A percentile compares a stretch with the other conserved stretches of the same genome.
These are phyloP conservation scores for Yponomeuta plumbellus DNA, from an alignment of 2,888 invertebrate genomes.

Conservation along the genomic window DNA sequence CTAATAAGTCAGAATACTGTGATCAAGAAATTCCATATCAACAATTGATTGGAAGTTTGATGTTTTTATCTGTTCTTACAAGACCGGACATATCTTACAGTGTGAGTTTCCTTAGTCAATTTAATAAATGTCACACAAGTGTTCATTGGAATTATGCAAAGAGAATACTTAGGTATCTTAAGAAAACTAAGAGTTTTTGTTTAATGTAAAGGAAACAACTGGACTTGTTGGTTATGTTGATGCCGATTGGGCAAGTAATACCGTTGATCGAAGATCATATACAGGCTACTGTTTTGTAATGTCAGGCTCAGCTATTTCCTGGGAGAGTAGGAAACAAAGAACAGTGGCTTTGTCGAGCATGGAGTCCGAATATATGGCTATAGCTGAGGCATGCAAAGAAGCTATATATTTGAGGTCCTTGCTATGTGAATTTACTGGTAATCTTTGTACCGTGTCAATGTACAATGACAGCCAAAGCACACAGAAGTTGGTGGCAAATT, in stretches of 20 bases:
- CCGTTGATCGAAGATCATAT: conserved; percentile 39
- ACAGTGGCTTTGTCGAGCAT: conserved; percentile 32
- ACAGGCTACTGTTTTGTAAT: conserved; percentile 29
- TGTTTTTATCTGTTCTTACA: no score
- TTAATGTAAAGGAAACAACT: not conserved
- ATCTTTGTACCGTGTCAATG: not conserved
- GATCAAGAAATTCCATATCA: no score
- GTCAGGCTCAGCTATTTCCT: conserved; percentile 29
- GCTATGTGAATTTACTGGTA: not conserved
- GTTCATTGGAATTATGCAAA: no score
- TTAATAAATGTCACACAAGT: no score
- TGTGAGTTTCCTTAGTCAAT: no score
- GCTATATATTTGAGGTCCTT: not conserved
- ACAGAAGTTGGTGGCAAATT: not conserved
- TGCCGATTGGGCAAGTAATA: conserved; percentile 13
- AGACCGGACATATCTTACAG: no score
- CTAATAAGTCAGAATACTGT: no score
- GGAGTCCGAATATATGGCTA: conserved; percentile 35
- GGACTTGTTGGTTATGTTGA: conserved; percentile 10
- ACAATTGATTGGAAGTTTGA: no score
- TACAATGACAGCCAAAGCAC: not conserved
- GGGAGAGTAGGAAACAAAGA: conserved; percentile 31
- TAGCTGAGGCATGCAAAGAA: conserved; percentile 30
- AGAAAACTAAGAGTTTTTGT: not conserved
- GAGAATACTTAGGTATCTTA: no score